These are phyloP conservation scores for Rhinichthys osculus DNA, from an alignment of 2,797 vertebrate species.

Conservation along the genomic window DNA sequence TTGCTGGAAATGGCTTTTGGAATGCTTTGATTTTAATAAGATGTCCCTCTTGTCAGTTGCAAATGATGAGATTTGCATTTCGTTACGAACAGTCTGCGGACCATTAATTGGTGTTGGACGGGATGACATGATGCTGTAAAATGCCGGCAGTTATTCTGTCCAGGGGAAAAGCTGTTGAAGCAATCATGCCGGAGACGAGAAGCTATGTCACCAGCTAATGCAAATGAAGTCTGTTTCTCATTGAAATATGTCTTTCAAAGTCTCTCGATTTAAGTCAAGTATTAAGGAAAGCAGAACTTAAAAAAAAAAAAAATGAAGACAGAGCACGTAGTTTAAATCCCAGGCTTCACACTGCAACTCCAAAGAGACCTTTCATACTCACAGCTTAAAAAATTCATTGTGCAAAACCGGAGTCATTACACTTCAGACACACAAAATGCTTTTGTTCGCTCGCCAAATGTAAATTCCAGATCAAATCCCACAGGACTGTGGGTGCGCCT, in stretches of 20 bases:
- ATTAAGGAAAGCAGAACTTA: conserved; percentile 22
- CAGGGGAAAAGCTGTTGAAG: conserved; percentile 35
- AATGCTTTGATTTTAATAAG: conserved; percentile 47
- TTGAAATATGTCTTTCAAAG: conserved; percentile 42
- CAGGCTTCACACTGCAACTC: background rate
- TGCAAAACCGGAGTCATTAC: conserved; percentile 41
- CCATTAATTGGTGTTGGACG: conserved; percentile 51
- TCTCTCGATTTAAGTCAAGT: conserved; percentile 32
- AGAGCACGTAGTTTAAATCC: conserved; percentile 1
- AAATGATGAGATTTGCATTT: conserved; percentile 56
- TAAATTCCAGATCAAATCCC: conserved; percentile 56
- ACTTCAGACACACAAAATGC: conserved; percentile 46
- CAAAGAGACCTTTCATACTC: conserved; percentile 20
- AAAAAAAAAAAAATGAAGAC: background rate
- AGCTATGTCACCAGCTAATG: conserved; percentile 42
- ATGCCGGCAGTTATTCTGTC: conserved; percentile 37
- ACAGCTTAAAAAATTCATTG: conserved; percentile 2
- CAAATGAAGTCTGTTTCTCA: conserved; percentile 44
- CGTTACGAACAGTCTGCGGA: conserved; percentile 43
- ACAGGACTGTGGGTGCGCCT: conserved; percentile 32
- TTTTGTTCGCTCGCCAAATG: conserved; percentile 46
- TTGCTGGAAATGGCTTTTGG: conserved; percentile 30
- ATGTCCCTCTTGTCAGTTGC: conserved; percentile 46
- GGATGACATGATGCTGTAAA: conserved; percentile 38
- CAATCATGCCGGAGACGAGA: conserved; percentile 10